phyloP scores from a whole-genome alignment of 2,888 invertebrate species.

The Brenthis daphne region DNA sequence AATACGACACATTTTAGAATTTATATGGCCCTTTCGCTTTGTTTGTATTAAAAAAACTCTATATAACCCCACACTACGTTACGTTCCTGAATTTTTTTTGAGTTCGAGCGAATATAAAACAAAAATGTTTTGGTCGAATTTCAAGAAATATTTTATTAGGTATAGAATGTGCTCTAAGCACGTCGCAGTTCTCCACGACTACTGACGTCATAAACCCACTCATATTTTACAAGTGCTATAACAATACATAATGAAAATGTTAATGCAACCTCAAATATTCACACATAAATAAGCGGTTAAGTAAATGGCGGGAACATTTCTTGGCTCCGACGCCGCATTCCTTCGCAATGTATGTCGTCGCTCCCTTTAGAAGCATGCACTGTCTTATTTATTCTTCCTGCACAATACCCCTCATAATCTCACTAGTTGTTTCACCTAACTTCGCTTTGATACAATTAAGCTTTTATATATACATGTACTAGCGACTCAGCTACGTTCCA shows the following conservation, averaged over 20 bases:
- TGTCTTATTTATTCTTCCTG: slow-evolving; percentile 18
- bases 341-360: not conserved
- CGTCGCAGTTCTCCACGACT: too few relatives aligned
- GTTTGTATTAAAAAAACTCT: too few relatives aligned
- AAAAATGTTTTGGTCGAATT: too few relatives aligned
- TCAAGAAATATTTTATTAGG: too few relatives aligned
- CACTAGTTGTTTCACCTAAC: not conserved
- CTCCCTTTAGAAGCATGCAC: not conserved
- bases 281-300: slow-evolving; percentile 10
- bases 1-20: too few relatives aligned
- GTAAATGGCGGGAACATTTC: slow-evolving; percentile 7
- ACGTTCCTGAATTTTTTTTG: too few relatives aligned
- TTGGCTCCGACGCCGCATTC: slow-evolving; percentile 9
- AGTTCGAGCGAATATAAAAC: too few relatives aligned
- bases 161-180: too few relatives aligned
- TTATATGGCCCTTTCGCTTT: too few relatives aligned
- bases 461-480: not conserved
- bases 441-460: not conserved
- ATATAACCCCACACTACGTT: too few relatives aligned
- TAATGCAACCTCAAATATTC: slow-evolving; percentile 11
- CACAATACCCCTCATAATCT: not conserved
- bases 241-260: slow-evolving; percentile 16
- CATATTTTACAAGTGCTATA: slow-evolving; percentile 10
- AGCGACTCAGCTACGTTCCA: too few relatives aligned
- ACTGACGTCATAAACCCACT: not conserved